Evolutionary conservation across 2,888 invertebrate species (phyloP), one percentile per base, ranked within the genome.

Genomic region (Xestobium rufovillosum): DNA sequence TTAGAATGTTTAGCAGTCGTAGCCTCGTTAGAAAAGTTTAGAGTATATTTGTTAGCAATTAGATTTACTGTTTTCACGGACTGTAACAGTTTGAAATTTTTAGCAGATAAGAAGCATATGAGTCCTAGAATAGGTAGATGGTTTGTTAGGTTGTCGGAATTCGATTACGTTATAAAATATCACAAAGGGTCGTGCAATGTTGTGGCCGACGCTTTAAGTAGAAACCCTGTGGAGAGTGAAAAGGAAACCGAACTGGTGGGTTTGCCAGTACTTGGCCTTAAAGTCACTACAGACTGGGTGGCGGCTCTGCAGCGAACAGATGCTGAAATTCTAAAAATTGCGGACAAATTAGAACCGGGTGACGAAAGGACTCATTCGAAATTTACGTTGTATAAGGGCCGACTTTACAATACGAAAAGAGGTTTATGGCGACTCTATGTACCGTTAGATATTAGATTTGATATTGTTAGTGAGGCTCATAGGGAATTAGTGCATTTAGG

Each of bases 141-240:
- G 41, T 41, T 26, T 17, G 15, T 44, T 8, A 34, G 34, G 17
- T 15, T 50, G 23, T 41, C 41, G 8, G 46, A 48, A 14, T 48
- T 43, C 27, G 28, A 44, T 38, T 50, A 47, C 36, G 19, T 26
- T 2, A 36, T 47, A 4, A 45, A 49, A 26, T 41, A 51, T 36
- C 42, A 34, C 15, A 43, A 39, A n/a, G 49, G 49, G 9, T 23
- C 11, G 3, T 26, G 19, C n/a, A 48, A 43, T 34, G 9, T 14
- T 11, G 38, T 37, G 1, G 49, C 41, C 8, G 47, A 51, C 34
- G 19, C 32, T 3, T 31, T 50, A 4, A 50, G 47, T 36, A 30
- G 49, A 16, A 39, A 43, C 36, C 45, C 50, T 2, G 43, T 47
- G 1, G 38, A 47, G 11, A 17, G 12, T 28, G 4, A 12, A 10